A percentile compares a stretch with the other conserved stretches of the same genome.
Evolutionary conservation across 2,113 vertebrate genomes (phyloP).

Genomic region (Lamprotornis superbus): DNA sequence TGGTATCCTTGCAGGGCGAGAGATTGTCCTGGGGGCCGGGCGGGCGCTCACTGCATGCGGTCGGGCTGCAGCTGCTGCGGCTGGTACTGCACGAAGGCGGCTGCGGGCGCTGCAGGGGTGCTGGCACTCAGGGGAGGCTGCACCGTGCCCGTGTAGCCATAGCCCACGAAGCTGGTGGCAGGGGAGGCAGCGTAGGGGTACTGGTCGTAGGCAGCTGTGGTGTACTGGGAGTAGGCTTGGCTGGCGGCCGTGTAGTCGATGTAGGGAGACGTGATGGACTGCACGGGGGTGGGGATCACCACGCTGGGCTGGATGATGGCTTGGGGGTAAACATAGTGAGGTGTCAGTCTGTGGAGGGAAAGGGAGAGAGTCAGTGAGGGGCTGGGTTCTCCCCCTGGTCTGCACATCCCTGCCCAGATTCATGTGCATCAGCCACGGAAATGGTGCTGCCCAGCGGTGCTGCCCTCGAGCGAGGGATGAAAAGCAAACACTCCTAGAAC

Average conservation of each 20-base stretch:
- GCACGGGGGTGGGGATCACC: constrained; percentile 86
- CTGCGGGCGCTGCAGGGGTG: constrained; percentile 60
- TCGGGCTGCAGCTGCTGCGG: constrained; percentile 90
- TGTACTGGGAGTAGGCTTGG: constrained; percentile 86
- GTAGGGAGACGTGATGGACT: constrained; percentile 84
- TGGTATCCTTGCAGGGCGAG: not conserved
- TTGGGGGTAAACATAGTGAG: constrained; percentile 89
- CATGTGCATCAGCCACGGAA: accelerated
- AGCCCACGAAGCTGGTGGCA: constrained; percentile 79
- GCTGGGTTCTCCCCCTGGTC: not conserved
- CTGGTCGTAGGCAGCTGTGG: constrained; percentile 89
- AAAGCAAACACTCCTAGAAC: not conserved
- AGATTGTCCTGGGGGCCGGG: not conserved
- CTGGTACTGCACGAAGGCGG: constrained; percentile 88
- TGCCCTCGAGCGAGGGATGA: not conserved
- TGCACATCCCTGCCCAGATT: accelerated
- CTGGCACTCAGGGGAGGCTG: constrained; percentile 73
- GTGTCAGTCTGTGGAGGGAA: constrained; percentile 81
- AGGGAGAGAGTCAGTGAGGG: not conserved
- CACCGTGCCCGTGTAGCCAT: constrained; percentile 80
- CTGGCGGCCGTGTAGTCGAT: constrained; percentile 85
- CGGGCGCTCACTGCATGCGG: constrained; percentile 83
- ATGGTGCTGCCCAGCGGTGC: not conserved
- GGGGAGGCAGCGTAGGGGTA: constrained; percentile 91
- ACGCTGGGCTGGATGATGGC: constrained; percentile 89